Evolutionary conservation across 2,113 vertebrate genomes (phyloP).

Genomic region (Perca fluviatilis): DNA sequence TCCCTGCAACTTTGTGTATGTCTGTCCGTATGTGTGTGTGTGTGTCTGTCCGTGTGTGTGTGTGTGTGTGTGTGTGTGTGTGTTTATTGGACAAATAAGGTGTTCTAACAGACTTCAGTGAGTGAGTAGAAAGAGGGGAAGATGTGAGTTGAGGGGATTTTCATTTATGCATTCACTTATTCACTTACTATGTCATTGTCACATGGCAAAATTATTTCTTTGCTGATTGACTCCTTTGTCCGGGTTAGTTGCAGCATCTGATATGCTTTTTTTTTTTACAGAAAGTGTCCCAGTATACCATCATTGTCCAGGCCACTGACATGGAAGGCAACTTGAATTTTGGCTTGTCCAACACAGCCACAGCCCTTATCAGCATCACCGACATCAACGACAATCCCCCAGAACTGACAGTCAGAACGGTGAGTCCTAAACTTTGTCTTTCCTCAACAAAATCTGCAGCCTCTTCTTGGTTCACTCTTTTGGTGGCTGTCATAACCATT

Average conservation of each 20-base stretch:
- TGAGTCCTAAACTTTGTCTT: conserved; percentile 78
- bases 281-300: conserved; percentile 97
- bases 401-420: conserved; percentile 93
- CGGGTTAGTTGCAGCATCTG: not conserved
- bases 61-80: conserved; percentile 21
- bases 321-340: conserved; percentile 99
- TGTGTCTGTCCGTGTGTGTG: conserved; percentile 18
- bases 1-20: conserved; percentile 45
- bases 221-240: not conserved
- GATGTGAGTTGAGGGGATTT: not conserved
- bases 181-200: conserved; percentile 1
- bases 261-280: conserved; percentile 67
- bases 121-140: not conserved
- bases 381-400: conserved; percentile 98
- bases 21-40: conserved; percentile 7
- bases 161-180: conserved; percentile 14
- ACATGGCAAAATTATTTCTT: not conserved
- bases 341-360: conserved; percentile 97
- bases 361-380: conserved; percentile 92
- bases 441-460: not conserved
- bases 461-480: not conserved
- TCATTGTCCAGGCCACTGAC: conserved; percentile 96
- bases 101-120: conserved; percentile 13
- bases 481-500: not conserved
- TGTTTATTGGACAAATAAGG: conserved; percentile 26